These are phyloP conservation scores for Aethina tumida DNA, from an alignment of 1,140 invertebrate genomes.

Conservation along the genomic window DNA sequence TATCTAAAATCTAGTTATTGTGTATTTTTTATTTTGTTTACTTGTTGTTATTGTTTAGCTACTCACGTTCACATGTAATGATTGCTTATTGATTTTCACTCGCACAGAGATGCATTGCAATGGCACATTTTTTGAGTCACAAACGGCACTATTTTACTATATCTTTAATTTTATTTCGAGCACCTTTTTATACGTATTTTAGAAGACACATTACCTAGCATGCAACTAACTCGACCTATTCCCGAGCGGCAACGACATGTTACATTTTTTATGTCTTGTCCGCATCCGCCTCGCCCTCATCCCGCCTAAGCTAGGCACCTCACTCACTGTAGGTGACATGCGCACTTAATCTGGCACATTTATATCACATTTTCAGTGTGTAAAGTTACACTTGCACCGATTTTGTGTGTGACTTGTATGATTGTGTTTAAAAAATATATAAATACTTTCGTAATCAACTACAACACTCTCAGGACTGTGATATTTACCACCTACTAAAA, in stretches of 20 bases:
- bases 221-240: too few relatives aligned
- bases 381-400: conserved; percentile 36
- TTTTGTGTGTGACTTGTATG: conserved; percentile 30
- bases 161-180: conserved; percentile 45
- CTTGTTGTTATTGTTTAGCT: conserved; percentile 40
- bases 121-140: conserved; percentile 43
- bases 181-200: conserved; percentile 41
- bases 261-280: not conserved
- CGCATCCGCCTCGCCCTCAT: conserved; percentile 10
- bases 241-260: not conserved
- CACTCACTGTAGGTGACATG: conserved; percentile 37
- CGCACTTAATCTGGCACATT: conserved; percentile 36
- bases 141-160: conserved; percentile 44
- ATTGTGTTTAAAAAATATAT: too few relatives aligned
- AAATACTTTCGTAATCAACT: too few relatives aligned
- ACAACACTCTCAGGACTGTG: too few relatives aligned
- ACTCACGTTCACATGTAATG: conserved; percentile 60
- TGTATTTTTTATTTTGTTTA: conserved; percentile 25
- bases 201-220: conserved; percentile 26
- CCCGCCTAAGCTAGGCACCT: conserved; percentile 33
- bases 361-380: conserved; percentile 32
- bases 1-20: conserved; percentile 14
- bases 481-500: too few relatives aligned
- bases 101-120: conserved; percentile 53
- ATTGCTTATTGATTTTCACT: conserved; percentile 51